Evolutionary conservation across 2,113 vertebrate genomes (phyloP), one percentile per base, ranked within the genome.

Genomic region (Dasyornis broadbenti): DNA sequence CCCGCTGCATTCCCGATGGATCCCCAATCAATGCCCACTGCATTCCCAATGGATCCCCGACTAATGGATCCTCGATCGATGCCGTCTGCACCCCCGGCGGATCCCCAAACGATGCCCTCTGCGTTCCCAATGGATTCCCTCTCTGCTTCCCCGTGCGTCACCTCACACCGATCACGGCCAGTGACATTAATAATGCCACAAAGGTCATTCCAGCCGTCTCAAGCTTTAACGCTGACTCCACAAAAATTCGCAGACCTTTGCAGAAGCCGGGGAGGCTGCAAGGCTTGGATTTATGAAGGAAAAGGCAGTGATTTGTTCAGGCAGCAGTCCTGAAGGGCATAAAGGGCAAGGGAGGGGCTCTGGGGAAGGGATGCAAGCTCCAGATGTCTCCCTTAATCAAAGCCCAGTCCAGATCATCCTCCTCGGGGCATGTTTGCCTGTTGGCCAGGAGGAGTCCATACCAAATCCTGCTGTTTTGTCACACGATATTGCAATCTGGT

Each of bases 1-100:
- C 17, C n/a, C 0, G 0, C 0, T 16, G 10, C 3, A 37, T 17
- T 1, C 13, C 13, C 0, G 0, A 3, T 56, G 30, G 18, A 18
- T 54, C 5, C 53, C 53, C 16, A 18, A 45, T 37, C 7, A 19
- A 50, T 24, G 2, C 20, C 24, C 4, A 0, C 0, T 30, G 56
- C 26, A 15, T 64, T 3, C 40, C 24, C 12, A 5, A 16, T 6
- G 40, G 7, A 44, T 14, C 1, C 37, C 24, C 4, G 10, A 42
- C n/a, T n/a, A n/a, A 3, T 56, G 30, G 18, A 18, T 54, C 5
- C 53, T 30, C 16, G 44, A 45, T 37, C 7, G 23, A 50, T 24
- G 2, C 20, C 24, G 3, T 0, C 0, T 30, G 56, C 26, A 15
- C 42, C 15, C 35, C 57, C 35, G 23, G 11, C 19, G 31, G 31